A percentile compares a stretch with the other conserved stretches of the same genome.
phyloP scores from a whole-genome alignment of 2,113 vertebrate species.

The Rana temporaria region DNA sequence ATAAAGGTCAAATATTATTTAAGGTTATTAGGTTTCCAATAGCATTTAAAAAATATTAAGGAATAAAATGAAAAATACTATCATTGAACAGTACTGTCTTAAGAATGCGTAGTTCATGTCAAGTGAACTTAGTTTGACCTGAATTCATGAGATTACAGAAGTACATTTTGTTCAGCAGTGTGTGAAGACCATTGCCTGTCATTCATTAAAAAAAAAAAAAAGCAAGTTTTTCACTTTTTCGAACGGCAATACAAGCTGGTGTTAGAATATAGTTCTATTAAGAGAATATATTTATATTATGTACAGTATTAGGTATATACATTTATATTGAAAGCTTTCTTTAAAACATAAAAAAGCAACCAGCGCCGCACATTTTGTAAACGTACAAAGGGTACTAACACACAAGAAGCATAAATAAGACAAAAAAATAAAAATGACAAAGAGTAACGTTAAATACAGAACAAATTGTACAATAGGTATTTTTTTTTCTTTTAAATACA shows the following conservation, averaged over 20 bases:
- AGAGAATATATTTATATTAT: conserved; percentile 52
- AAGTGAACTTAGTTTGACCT: conserved; percentile 32
- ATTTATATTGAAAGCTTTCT: conserved; percentile 69
- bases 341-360: conserved; percentile 71
- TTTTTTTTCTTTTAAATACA: conserved; percentile 89
- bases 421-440: conserved; percentile 60
- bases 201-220: conserved; percentile 26
- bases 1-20: no score
- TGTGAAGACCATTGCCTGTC: conserved; percentile 50
- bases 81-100: conserved; percentile 6
- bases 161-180: conserved; percentile 29
- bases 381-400: conserved; percentile 75
- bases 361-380: conserved; percentile 77
- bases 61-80: neutral
- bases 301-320: conserved; percentile 61
- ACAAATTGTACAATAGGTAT: conserved; percentile 78
- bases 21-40: no score
- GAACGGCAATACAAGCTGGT: conserved; percentile 53
- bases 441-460: conserved; percentile 78
- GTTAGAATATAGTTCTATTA: conserved; percentile 63
- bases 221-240: conserved; percentile 55
- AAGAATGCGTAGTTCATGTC: neutral
- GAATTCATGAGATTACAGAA: conserved; percentile 38
- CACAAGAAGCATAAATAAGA: conserved; percentile 76
- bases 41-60: neutral